phyloP scores from a whole-genome alignment of 2,888 invertebrate genomes.

The Acleris cristana region DNA sequence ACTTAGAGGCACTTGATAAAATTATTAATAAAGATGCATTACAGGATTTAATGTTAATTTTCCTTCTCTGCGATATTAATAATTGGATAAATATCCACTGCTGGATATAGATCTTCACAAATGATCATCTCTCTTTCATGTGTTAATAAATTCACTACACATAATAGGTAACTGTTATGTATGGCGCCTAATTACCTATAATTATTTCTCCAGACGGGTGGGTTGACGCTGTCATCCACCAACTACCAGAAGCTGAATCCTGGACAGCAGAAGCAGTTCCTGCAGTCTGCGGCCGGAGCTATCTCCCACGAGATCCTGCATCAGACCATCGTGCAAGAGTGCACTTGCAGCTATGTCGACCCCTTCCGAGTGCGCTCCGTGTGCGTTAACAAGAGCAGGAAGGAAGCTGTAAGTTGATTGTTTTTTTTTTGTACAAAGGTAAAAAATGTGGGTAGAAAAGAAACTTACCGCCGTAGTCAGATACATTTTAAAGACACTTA shows the following conservation, averaged over 20 bases:
- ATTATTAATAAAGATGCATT: too few relatives aligned
- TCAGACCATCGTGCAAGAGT: constrained; percentile 67
- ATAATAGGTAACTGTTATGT: too few relatives aligned
- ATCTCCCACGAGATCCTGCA: constrained; percentile 69
- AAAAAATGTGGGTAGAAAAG: background rate
- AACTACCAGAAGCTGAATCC: constrained; percentile 83
- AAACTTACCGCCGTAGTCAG: too few relatives aligned
- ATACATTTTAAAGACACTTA: too few relatives aligned
- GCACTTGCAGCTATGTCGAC: constrained; percentile 65
- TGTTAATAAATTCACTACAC: too few relatives aligned
- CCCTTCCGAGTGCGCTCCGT: constrained; percentile 63
- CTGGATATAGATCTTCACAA: too few relatives aligned
- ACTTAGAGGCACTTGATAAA: too few relatives aligned
- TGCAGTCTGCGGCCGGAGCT: constrained; percentile 78
- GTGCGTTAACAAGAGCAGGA: constrained; percentile 65
- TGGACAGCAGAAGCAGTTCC: constrained; percentile 85
- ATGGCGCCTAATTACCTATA: too few relatives aligned
- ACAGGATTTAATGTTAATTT: background rate
- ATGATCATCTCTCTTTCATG: too few relatives aligned
- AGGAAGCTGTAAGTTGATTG: constrained; percentile 61
- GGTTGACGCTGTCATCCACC: constrained; percentile 86
- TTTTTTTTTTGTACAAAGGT: background rate
- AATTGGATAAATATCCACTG: too few relatives aligned
- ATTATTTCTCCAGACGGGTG: constrained; percentile 78
- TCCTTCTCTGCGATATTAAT: too few relatives aligned